A percentile compares a stretch with the other conserved stretches of the same genome.
Conservation (phyloP, 2,888 invertebrate genomes). For the Macaria liturata region DNA sequence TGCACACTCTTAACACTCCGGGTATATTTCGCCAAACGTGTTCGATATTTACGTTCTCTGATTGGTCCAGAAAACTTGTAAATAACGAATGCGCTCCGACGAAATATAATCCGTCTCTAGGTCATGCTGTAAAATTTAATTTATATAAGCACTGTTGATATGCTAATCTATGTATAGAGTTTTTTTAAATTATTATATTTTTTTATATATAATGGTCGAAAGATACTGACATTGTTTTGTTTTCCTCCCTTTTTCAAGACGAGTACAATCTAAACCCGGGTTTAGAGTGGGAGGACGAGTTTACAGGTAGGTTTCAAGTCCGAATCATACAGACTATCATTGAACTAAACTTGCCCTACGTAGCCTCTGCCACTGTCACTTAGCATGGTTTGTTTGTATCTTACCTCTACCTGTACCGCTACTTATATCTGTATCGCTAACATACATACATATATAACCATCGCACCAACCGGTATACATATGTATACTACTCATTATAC, state of each 20-base stretch:
- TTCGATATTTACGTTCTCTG: slow-evolving; percentile 35
- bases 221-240: slow-evolving; percentile 82
- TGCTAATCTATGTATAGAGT: slow-evolving; percentile 75
- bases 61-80: slow-evolving; percentile 22
- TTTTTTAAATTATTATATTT: slow-evolving; percentile 41
- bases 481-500: slow-evolving; percentile 2
- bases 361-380: slow-evolving; percentile 78
- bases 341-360: slow-evolving; percentile 72
- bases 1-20: slow-evolving; percentile 75
- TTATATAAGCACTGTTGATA: slow-evolving; percentile 72
- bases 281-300: slow-evolving; percentile 99
- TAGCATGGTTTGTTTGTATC: slow-evolving; percentile 76
- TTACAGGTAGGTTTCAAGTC: slow-evolving; percentile 96
- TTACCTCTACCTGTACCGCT: slow-evolving; percentile 46
- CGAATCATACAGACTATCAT: slow-evolving; percentile 74
- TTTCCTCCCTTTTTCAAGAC: slow-evolving; percentile 93
- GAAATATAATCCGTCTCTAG: slow-evolving; percentile 53
- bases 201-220: slow-evolving; percentile 65
- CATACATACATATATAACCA: slow-evolving; percentile 16
- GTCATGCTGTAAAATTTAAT: slow-evolving; percentile 68
- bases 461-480: slow-evolving; percentile 33
- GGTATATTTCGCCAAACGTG: slow-evolving; percentile 53
- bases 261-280: slow-evolving; percentile 99
- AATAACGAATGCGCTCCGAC: slow-evolving; percentile 35
- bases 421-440: slow-evolving; percentile 39